Percentiles rank a stretch among this genome's conserved stretches.
These are phyloP conservation scores for Huso huso DNA, from an alignment of 2,797 vertebrate species.

Conservation along the genomic window DNA sequence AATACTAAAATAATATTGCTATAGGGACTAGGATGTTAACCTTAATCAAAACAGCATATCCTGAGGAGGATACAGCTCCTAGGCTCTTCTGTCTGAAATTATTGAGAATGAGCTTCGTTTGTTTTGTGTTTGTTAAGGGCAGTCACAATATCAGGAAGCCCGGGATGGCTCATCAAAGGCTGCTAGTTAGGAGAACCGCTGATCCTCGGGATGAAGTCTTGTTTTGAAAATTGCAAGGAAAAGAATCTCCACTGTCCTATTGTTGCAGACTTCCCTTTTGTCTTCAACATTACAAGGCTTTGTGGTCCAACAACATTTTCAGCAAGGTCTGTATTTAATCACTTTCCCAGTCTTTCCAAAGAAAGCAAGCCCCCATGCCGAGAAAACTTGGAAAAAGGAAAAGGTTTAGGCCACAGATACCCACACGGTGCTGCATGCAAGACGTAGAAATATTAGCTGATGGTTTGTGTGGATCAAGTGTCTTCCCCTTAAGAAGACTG, in stretches of 20 bases:
- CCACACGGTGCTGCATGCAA: constrained; percentile 5
- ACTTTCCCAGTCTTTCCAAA: constrained; percentile 51
- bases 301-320: constrained; percentile 34
- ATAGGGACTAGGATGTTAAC: constrained; percentile 89
- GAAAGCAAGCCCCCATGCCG: constrained; percentile 34
- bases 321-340: constrained; percentile 66
- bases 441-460: constrained; percentile 3
- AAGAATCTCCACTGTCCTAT: constrained; percentile 98
- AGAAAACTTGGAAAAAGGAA: constrained; percentile 14
- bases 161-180: constrained; percentile 96
- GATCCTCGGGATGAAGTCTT: constrained; percentile 76
- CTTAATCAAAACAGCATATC: constrained; percentile 99
- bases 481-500: no score
- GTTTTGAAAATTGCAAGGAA: constrained; percentile 84
- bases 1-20: constrained; percentile 95
- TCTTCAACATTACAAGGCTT: constrained; percentile 59
- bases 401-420: constrained; percentile 12
- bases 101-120: constrained; percentile 54
- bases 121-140: constrained; percentile 80
- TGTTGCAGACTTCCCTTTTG: constrained; percentile 92
- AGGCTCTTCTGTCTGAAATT: constrained; percentile 60
- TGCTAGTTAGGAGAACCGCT: constrained; percentile 60
- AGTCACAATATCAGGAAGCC: constrained; percentile 99
- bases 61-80: constrained; percentile 77
- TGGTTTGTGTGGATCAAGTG: no score